phyloP scores from a whole-genome alignment of 2,888 invertebrate species.

The Myopa tessellatipennis region DNA sequence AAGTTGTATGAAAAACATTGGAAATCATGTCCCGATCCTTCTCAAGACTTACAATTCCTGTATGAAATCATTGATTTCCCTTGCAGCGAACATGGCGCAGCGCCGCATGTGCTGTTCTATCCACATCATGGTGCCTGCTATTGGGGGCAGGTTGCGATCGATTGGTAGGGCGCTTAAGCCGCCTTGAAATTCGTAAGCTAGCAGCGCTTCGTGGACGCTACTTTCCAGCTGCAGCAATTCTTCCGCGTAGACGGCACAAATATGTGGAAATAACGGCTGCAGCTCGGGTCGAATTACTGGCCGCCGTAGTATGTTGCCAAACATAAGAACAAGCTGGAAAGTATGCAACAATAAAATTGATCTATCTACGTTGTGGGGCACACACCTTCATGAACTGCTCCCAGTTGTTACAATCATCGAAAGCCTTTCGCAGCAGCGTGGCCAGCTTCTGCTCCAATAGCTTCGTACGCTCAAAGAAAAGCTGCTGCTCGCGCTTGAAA shows the following conservation, averaged over 20 bases:
- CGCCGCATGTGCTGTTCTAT: conserved; percentile 76
- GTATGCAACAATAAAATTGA: conserved; percentile 3
- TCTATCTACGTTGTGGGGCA: neutral
- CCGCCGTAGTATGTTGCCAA: conserved; percentile 72
- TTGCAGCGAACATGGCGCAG: conserved; percentile 55
- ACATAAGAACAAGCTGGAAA: conserved; percentile 64
- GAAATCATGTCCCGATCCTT: neutral
- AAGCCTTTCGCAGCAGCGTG: conserved; percentile 72
- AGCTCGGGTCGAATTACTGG: conserved; percentile 71
- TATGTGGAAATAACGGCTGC: conserved; percentile 69
- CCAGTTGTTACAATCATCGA: conserved; percentile 72
- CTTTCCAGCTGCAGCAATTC: conserved; percentile 63
- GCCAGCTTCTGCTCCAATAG: conserved; percentile 71
- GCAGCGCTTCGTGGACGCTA: conserved; percentile 53
- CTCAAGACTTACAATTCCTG: conserved; percentile 52
- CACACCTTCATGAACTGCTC: conserved; percentile 72
- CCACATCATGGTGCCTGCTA: conserved; percentile 82
- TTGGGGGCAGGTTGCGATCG: conserved; percentile 72
- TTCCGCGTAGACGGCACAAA: conserved; percentile 67
- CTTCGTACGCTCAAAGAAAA: conserved; percentile 66
- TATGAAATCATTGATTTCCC: conserved; percentile 54
- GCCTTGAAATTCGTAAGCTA: conserved; percentile 55
- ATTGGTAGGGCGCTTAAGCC: conserved; percentile 49
- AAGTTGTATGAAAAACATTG: neutral
- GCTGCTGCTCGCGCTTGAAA: conserved; percentile 70